A percentile compares a stretch with the other conserved stretches of the same genome.
phyloP scores from a whole-genome alignment of 2,113 vertebrate genomes.

The Indicator indicator region DNA sequence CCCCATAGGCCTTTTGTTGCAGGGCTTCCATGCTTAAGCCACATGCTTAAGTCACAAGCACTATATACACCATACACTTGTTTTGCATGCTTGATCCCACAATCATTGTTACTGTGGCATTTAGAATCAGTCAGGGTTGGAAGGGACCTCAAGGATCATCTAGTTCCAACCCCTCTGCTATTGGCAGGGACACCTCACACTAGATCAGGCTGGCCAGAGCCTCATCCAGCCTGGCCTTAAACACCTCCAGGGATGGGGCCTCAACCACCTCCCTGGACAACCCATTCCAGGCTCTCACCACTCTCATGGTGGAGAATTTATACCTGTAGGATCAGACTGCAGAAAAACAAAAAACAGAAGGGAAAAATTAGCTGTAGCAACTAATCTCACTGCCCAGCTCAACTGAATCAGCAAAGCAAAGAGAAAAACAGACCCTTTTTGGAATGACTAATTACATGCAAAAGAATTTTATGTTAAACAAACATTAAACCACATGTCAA shows the following conservation, averaged over 20 bases:
- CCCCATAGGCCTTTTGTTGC: rapidly evolving
- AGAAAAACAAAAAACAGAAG: neutral
- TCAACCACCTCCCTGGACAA: no score
- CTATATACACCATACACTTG: rapidly evolving
- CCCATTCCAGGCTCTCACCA: no score
- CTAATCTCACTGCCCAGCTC: neutral
- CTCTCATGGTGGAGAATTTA: neutral
- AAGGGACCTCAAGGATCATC: no score
- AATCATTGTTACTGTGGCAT: neutral
- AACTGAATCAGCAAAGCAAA: neutral
- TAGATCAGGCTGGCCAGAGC: no score
- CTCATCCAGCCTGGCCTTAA: no score
- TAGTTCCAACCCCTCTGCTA: no score
- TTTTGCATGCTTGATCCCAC: neutral
- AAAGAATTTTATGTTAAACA: neutral
- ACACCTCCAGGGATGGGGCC: no score
- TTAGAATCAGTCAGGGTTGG: no score
- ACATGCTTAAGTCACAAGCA: neutral
- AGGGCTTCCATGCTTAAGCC: neutral
- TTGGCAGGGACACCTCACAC: no score
- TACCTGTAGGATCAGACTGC: neutral
- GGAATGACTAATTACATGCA: neutral
- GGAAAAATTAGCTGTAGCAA: neutral
- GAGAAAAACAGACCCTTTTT: neutral
- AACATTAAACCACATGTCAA: neutral